Evolutionary conservation across 2,113 vertebrate genomes (phyloP).

Genomic region (Larimichthys polyactis): DNA sequence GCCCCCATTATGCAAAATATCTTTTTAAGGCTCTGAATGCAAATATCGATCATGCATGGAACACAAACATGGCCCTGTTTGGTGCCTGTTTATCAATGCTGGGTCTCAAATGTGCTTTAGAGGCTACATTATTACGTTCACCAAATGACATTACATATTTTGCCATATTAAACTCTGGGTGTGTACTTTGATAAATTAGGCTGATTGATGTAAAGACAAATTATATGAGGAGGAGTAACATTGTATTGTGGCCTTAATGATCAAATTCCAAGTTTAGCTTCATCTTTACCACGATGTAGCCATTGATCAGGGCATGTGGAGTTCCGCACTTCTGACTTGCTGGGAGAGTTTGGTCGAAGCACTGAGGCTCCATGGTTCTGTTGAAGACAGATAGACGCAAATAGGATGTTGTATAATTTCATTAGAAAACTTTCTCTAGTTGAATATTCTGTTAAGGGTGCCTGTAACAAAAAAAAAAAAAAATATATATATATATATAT

Average conservation of each 20-base stretch:
- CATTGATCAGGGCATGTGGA: slow-evolving; percentile 88
- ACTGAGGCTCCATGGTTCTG: slow-evolving; percentile 91
- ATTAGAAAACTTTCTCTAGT: not conserved
- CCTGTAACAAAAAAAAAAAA: not conserved
- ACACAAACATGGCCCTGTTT: not conserved
- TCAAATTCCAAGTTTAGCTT: not conserved
- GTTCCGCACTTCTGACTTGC: slow-evolving; percentile 82
- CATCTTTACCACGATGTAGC: slow-evolving; percentile 87
- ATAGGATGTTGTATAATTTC: not conserved
- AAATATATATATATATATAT: not conserved
- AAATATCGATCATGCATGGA: not conserved
- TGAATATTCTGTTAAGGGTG: not conserved
- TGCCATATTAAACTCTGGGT: not conserved
- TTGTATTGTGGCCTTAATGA: not conserved
- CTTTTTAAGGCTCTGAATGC: not conserved
- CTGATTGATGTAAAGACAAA: slow-evolving; percentile 10
- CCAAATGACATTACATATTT: not conserved
- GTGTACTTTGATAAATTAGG: not conserved
- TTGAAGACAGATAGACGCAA: slow-evolving; percentile 11
- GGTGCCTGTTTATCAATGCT: not conserved
- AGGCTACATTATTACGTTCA: not conserved
- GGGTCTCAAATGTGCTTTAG: not conserved
- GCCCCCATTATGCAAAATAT: not conserved
- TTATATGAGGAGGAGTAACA: not conserved
- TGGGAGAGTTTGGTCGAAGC: slow-evolving; percentile 85